A percentile compares a stretch with the other conserved stretches of the same genome.
phyloP scores from a whole-genome alignment of 2,888 invertebrate genomes.

The Schrankia costaestrigalis region DNA sequence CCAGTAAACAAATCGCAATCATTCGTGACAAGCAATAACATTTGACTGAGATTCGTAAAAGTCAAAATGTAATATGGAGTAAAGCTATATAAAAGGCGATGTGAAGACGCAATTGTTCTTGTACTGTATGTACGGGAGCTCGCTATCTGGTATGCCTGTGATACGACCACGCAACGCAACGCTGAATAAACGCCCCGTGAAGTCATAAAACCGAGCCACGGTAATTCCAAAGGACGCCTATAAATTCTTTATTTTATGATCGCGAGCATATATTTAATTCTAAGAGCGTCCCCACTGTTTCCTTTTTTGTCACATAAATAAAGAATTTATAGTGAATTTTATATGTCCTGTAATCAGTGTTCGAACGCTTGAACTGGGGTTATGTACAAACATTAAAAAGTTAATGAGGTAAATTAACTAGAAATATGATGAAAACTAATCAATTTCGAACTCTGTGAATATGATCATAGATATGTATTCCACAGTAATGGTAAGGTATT shows the following conservation, averaged over 20 bases:
- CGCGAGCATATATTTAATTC: slow-evolving; percentile 76
- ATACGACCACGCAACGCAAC: slow-evolving; percentile 65
- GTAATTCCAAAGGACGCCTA: slow-evolving; percentile 77
- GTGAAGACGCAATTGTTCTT: slow-evolving; percentile 47
- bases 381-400: slow-evolving; percentile 44
- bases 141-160: slow-evolving; percentile 61
- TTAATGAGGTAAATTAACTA: slow-evolving; percentile 51
- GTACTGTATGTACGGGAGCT: slow-evolving; percentile 49
- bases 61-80: slow-evolving; percentile 19
- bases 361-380: slow-evolving; percentile 49
- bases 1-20: slow-evolving; percentile 11
- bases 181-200: slow-evolving; percentile 73
- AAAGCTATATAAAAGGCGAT: slow-evolving; percentile 16
- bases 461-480: too few species aligned
- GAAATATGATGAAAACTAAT: slow-evolving; percentile 46
- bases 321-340: slow-evolving; percentile 67
- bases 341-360: slow-evolving; percentile 58
- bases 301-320: slow-evolving; percentile 72
- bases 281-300: slow-evolving; percentile 69
- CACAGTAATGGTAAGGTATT: slow-evolving; percentile 33
- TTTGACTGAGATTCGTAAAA: slow-evolving; percentile 31
- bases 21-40: slow-evolving; percentile 19
- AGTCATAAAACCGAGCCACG: slow-evolving; percentile 75
- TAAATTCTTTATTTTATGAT: slow-evolving; percentile 80
- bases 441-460: slow-evolving; percentile 39